Evolutionary conservation across 2,113 vertebrate genomes (phyloP).

Genomic region (Procapra przewalskii): DNA sequence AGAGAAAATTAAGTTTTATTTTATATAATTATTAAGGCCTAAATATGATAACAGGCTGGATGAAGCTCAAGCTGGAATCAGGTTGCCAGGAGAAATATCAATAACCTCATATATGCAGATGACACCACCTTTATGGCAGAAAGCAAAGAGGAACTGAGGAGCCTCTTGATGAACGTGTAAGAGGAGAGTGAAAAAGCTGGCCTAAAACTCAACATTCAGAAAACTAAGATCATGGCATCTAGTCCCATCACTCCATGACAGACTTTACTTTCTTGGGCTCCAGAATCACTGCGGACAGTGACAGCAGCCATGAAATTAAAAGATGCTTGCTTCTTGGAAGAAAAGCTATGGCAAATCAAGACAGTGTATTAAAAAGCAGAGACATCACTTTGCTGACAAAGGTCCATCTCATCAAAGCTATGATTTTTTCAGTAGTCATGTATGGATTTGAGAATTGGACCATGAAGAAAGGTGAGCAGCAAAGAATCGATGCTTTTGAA

Average conservation of each 20-base stretch:
- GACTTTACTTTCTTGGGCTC: background rate
- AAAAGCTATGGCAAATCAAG: background rate
- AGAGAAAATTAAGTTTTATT: background rate
- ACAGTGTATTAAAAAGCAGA: background rate
- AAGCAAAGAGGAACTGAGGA: background rate
- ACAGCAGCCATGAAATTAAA: background rate
- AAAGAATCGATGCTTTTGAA: background rate
- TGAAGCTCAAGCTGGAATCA: background rate
- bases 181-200: background rate
- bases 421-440: background rate
- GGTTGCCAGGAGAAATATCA: background rate
- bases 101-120: background rate
- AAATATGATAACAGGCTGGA: background rate
- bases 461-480: background rate
- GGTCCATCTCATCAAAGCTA: background rate
- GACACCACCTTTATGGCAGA: background rate
- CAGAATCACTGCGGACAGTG: background rate
- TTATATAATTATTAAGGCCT: background rate
- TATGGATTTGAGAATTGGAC: background rate
- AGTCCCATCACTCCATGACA: background rate
- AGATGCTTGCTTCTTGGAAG: background rate
- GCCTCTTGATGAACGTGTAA: background rate
- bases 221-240: background rate
- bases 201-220: background rate
- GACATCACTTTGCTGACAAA: background rate